Percentiles rank a stretch among this genome's conserved stretches.
These are phyloP conservation scores for Melanotus villosus DNA, from an alignment of 2,888 invertebrate genomes.

Conservation along the genomic window DNA sequence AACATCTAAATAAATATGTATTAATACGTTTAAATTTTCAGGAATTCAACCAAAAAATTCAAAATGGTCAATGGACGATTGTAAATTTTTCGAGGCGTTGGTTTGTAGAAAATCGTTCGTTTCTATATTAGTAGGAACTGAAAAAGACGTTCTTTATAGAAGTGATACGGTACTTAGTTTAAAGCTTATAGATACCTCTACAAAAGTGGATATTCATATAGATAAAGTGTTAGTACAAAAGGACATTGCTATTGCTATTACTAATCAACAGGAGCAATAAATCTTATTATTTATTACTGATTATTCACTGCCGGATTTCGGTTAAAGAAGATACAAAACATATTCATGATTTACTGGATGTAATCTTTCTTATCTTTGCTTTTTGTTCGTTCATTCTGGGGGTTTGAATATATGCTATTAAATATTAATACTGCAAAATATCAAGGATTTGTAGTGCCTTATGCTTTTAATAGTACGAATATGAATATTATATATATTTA, in stretches of 20 bases:
- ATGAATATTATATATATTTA: no score
- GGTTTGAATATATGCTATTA: no score
- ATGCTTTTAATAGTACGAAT: no score
- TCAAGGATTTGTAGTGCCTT: no score
- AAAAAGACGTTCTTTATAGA: slow-evolving; percentile 74
- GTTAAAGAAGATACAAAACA: no score
- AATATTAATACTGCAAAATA: no score
- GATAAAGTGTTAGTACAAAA: slow-evolving; percentile 76
- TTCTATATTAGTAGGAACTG: slow-evolving; percentile 76
- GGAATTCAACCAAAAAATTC: slow-evolving; percentile 70
- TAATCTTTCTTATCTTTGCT: no score
- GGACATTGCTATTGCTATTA: slow-evolving; percentile 63
- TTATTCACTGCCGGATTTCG: not conserved
- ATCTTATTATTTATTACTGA: not conserved
- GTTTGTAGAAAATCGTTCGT: slow-evolving; percentile 81
- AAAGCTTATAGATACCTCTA: slow-evolving; percentile 80
- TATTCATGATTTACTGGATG: no score
- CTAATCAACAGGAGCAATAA: not conserved
- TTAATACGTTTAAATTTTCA: no score
- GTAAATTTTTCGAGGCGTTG: slow-evolving; percentile 79
- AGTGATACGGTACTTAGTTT: slow-evolving; percentile 76
- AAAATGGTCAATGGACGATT: slow-evolving; percentile 83
- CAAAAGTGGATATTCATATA: slow-evolving; percentile 77
- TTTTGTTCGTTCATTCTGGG: no score
- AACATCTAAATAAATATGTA: no score